phyloP scores from a whole-genome alignment of 2,113 vertebrate genomes.

The Pseudopipra pipra region DNA sequence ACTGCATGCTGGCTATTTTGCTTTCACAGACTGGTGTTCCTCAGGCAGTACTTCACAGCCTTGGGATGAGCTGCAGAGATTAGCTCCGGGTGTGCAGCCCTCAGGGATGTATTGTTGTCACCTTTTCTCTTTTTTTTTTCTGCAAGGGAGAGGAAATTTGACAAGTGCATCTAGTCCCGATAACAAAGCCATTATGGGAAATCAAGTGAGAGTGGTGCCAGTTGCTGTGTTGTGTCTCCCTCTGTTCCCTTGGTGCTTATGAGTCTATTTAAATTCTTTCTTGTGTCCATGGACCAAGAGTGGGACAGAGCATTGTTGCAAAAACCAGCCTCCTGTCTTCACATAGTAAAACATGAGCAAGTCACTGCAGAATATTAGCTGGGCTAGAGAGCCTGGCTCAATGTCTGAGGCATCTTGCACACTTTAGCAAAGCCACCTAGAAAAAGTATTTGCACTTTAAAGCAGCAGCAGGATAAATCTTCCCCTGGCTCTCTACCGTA shows the following conservation, averaged over 20 bases:
- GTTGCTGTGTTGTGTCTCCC: not conserved
- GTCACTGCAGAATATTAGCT: not conserved
- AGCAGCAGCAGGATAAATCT: not conserved
- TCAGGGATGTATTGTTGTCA: constrained; percentile 2
- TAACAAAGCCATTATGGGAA: not conserved
- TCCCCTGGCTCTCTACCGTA: not conserved
- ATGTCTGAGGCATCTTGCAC: not conserved
- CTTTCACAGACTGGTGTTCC: not conserved
- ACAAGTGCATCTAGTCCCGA: constrained; percentile 5
- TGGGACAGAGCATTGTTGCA: not conserved
- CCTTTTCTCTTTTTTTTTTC: not conserved
- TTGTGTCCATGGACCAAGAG: not conserved
- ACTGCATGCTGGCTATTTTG: not conserved
- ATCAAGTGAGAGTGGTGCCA: not conserved
- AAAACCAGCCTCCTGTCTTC: not conserved
- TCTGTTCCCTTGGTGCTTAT: not conserved
- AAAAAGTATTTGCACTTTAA: not conserved
- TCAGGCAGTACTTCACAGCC: not conserved
- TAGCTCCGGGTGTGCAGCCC: not conserved
- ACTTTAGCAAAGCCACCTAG: not conserved
- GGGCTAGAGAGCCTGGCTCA: not conserved
- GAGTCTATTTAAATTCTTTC: not conserved
- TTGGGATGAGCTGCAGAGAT: constrained; percentile 19
- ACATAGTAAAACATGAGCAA: not conserved
- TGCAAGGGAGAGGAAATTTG: not conserved